Base-by-base conservation (phyloP, 1,140 invertebrate genomes). In the Lineus longissimus region DNA sequence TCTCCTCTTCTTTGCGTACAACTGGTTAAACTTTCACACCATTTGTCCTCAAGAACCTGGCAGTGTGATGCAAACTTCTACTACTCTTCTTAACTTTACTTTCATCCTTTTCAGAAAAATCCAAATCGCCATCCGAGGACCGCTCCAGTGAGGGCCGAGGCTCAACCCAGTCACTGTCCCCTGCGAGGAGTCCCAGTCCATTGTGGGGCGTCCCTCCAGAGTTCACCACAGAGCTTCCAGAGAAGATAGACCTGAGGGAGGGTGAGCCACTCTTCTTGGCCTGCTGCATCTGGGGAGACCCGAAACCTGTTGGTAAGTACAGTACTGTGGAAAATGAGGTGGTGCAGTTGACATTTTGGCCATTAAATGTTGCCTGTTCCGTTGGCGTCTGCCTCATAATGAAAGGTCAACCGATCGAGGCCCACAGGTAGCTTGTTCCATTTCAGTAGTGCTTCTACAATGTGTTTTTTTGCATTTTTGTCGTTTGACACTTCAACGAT, bases 201-300 rank as follows among this genome's bases (percentile, higher is more conserved):
- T 62, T 62, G 25, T 66, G 67, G 0, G 76, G 76, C 4, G 57
- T 61, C 25, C 65, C 69, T 33, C 77, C 79, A n/a, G 69, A 62
- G 23, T 77, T 79, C 61, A 65, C 70, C 19, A 47, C 75, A 55
- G 63, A 69, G 36, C 67, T 78, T 13, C 76, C 77, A 9, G 71
- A 73, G 51, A 64, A 70, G 19, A 59, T 81, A 22, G 73, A 75
- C 27, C 67, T 78, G 1, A 66, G 70, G 23, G 74, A 75, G 45
- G 77, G 79, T 31, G 77, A 79, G 27, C 73, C 68, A 27, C 68
- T 81, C 11, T 67, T 69, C 13, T 61, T 81, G 11, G 73, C 76
- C 47, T 78, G 73, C 40, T 62, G 72, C 17, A 70, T 79, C 0
- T 73, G 76, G 31, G 79, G 79, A 22, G 69, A 69, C 30, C 79